phyloP scores from a whole-genome alignment of 2,113 vertebrate genomes.

The Chinchilla lanigera region DNA sequence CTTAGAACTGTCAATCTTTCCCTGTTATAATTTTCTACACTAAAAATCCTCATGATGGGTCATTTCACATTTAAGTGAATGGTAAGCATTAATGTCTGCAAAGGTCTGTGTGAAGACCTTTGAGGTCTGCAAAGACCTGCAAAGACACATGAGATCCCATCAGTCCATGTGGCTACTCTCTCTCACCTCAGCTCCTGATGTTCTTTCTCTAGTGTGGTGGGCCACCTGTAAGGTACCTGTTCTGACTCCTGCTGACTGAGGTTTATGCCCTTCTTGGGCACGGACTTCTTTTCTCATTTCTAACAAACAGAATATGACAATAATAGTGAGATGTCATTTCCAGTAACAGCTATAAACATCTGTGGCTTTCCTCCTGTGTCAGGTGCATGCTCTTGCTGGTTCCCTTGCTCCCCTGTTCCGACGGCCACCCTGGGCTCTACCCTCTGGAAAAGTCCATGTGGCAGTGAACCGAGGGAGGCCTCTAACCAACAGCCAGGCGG shows the following conservation, averaged over 20 bases:
- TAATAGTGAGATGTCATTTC: neutral
- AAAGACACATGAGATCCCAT: fast-evolving
- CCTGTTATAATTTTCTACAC: neutral
- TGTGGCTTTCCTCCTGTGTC: neutral
- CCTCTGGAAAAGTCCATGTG: fast-evolving
- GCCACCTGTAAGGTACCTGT: neutral
- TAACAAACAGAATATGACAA: neutral
- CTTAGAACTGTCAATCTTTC: neutral
- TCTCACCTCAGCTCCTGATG: too few relatives aligned
- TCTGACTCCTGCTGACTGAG: neutral
- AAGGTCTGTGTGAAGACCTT: too few relatives aligned
- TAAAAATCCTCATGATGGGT: neutral
- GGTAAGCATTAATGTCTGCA: neutral
- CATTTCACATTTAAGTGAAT: neutral
- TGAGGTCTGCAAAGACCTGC: too few relatives aligned
- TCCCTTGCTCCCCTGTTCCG: neutral
- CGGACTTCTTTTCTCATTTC: neutral
- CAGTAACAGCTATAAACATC: neutral
- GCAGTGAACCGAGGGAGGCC: neutral
- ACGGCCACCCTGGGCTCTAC: fast-evolving
- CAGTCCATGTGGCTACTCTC: too few relatives aligned
- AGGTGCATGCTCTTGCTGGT: neutral
- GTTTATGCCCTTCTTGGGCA: neutral
- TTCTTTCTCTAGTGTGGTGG: too few relatives aligned
- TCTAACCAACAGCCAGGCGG: neutral